These are phyloP conservation scores for Acrocera orbiculus DNA, from an alignment of 2,888 invertebrate species.

Conservation along the genomic window DNA sequence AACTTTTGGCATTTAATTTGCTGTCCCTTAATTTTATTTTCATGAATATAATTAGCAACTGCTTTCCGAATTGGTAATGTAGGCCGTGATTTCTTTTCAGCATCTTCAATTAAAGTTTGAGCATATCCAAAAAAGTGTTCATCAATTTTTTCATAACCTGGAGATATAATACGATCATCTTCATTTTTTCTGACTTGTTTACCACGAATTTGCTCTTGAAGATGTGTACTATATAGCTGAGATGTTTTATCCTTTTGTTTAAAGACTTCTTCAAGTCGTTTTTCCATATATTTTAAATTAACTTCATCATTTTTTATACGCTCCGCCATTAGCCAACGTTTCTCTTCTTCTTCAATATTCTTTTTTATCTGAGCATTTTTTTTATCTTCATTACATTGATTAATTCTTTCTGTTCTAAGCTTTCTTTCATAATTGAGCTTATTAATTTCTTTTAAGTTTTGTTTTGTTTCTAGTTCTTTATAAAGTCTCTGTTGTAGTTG, in stretches of 20 bases:
- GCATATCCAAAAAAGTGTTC: conserved; percentile 24
- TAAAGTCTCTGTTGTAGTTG: conserved; percentile 35
- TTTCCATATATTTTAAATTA: conserved; percentile 11
- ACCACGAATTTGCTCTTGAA: conserved; percentile 1
- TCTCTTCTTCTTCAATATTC: conserved; percentile 14
- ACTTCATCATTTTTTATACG: conserved; percentile 22
- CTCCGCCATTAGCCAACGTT: conserved; percentile 17
- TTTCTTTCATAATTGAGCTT: conserved; percentile 19
- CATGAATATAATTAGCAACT: conserved; percentile 16
- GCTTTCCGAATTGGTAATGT: conserved; percentile 22
- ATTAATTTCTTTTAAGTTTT: conserved; percentile 23
- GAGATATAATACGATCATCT: conserved; percentile 12
- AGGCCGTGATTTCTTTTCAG: conserved; percentile 21
- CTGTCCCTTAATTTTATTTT: conserved; percentile 20
- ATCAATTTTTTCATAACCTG: conserved; percentile 20
- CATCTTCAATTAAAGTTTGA: conserved; percentile 19
- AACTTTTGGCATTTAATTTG: conserved; percentile 19
- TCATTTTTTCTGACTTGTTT: conserved; percentile 7
- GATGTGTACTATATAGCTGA: conserved; percentile 11
- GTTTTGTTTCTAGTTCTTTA: conserved; percentile 30
- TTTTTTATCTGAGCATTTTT: conserved; percentile 16
- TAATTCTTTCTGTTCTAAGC: conserved; percentile 20
- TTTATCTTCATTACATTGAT: conserved; percentile 20
- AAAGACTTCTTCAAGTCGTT: conserved; percentile 8
- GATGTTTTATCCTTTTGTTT: conserved; percentile 16